Base-by-base conservation (phyloP, 1,140 invertebrate species). In the Mamestra configurata region DNA sequence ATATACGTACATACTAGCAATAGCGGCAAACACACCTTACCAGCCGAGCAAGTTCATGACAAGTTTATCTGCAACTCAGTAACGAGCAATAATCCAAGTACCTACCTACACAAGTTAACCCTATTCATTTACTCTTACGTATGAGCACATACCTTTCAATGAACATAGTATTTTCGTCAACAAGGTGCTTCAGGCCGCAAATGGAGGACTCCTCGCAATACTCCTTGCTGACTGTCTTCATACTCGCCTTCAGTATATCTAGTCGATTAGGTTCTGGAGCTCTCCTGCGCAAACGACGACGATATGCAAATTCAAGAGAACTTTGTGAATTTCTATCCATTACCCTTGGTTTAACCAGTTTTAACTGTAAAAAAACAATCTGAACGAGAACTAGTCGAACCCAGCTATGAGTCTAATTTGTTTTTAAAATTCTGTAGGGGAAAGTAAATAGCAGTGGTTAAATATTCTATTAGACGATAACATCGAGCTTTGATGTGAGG, bases 191-290 rank as follows among this genome's bases (percentile, higher is more conserved):
- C 3, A 94, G 87, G n/a, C 93, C 93, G 79, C 88, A 89, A 6
- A 94, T 94, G 13, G 92, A 94, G 43, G 93, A 94, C 73, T 94
- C 92, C 15, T 86, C 83, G 66, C 93, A 94, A 86, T 94, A 94
- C 53, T 93, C 90, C 82, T 87, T 92, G 43, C 86, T 90, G 35
- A 94, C 82, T 0, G 82, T 82, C 78, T 88, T 93, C 15, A 93
- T 13, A 61, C 92, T 92, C 68, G 89, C 83, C 76, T 89, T 91
- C 6, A 93, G 78, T 13, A 78, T 84, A 22, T 88, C 79, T 49
- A 84, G 53, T 73, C 87, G 88, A 0, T 80, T 86, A 11, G 83
- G 82, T 71, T 80, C 83, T n/a, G 51, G 46, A 61, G 81, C 46
- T 24, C 77, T 84, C 59, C 68, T 86, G 73, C 82, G 79, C 15